Base-by-base conservation (phyloP, 2,888 invertebrate genomes). In the Aleiodes leptofemur region DNA sequence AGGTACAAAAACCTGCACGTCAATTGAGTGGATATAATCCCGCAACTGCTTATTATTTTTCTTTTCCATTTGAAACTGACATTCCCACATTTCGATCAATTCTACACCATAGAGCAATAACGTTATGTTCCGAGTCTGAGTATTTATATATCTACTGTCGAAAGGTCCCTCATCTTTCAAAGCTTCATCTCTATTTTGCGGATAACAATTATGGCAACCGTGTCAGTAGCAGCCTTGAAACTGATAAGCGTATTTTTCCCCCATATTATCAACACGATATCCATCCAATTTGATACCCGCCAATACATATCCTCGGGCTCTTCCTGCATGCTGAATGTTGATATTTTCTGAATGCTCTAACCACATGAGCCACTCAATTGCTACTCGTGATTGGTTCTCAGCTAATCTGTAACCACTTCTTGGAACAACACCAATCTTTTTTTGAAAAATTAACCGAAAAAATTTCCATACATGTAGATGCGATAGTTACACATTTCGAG, bases 221-320 rank as follows among this genome's bases (percentile, higher is more conserved):
- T 57, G 57, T 31, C 57, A 57, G 57, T 57, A 57, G 31, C 57
- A 57, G 0, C 31, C 57, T 13, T 57, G 57, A 31, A 57, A 57
- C 29, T 57, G 57, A 29, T 57, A 31, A 6, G 31, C 57, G 13
- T 29, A 57, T 31, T 29, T 8, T 31, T 57, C 1, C 6, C 13
- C 31, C 1, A 31, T 29, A 7, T 29, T n/a, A 55, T 55, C 55
- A 6, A 55, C 16, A 0, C 16, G 55, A n/a, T 55, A 55, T 16
- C 55, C 14, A 16, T 55, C 55, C 5, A 55, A 16, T 4, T 55
- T 57, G 13, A 31, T 13, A 4, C 11, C 31, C 4, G 2, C 9
- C 9, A 61, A n/a, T 34, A 34, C 16, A 61, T 16, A 14, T 11
- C 38, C 61, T 9, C 61, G 38, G 3, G 0, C 9, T 34, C 61